phyloP scores from a whole-genome alignment of 2,888 invertebrate genomes.

The Drosophila histrio region DNA sequence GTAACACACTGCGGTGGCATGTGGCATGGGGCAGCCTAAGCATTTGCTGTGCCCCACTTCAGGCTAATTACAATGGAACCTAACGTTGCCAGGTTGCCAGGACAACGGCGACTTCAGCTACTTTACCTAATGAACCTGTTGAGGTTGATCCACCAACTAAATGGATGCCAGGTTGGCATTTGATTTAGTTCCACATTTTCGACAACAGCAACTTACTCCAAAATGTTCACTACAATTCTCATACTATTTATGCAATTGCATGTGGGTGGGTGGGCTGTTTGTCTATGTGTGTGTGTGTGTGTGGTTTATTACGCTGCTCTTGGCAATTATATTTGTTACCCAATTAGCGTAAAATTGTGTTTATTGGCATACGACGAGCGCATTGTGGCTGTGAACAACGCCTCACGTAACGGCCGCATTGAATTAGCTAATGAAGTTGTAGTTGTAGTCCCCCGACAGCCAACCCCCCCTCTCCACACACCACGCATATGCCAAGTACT shows the following conservation, averaged over 20 bases:
- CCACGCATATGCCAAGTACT: background rate
- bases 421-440: constrained; percentile 80
- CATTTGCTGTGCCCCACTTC: constrained; percentile 27
- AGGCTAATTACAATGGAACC: constrained; percentile 62
- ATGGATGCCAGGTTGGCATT: constrained; percentile 27
- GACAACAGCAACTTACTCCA: constrained; percentile 29
- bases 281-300: constrained; percentile 13
- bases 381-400: background rate
- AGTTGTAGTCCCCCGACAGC: constrained; percentile 37
- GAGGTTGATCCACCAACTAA: constrained; percentile 55
- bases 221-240: constrained; percentile 45
- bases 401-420: constrained; percentile 43
- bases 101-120: constrained; percentile 50
- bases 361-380: constrained; percentile 70
- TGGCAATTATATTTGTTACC: constrained; percentile 82
- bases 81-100: constrained; percentile 49
- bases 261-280: constrained; percentile 1
- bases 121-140: constrained; percentile 78
- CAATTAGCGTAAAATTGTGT: constrained; percentile 82
- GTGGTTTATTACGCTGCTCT: constrained; percentile 79
- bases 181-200: constrained; percentile 31
- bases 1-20: background rate
- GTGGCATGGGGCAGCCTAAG: constrained; percentile 19
- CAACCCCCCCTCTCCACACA: background rate
- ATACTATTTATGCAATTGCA: constrained; percentile 47